Evolutionary conservation across 2,888 invertebrate genomes (phyloP), one percentile per base, ranked within the genome.

Genomic region (Pristionchus arcanus): DNA sequence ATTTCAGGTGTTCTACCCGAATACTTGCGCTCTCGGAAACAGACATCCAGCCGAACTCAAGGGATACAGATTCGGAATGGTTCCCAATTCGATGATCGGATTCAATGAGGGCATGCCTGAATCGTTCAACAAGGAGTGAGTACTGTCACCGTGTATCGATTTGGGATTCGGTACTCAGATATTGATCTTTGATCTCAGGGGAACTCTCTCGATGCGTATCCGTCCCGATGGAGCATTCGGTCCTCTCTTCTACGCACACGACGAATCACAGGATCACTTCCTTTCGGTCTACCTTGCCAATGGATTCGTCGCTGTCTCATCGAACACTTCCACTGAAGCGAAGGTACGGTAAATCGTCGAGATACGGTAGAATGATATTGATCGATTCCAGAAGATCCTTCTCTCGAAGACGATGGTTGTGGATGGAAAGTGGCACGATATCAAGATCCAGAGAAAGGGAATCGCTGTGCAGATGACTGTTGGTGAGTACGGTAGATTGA

Each of bases 231-330:
- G 96, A n/a, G 96, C 96, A 19, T 97, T 97, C 1, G 99, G 98
- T 5, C 96, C 98, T 34, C 95, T 99, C 81, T 96, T 98, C 4
- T 97, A 98, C 95, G 97, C 97, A 28, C 96, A 96, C 92, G 97
- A 96, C 91, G 91, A 91, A 25, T 92, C 93, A 77, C 92, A 92
- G 28, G 95, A 94, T n/a, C 98, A 98, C 94, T 98, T 97, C 95
- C 96, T 98, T 92, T 96, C 98, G 0, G 96, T 99, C 89, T 98
- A 98, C 95, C 96, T 99, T 96, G 96, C 97, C 0, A 97, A 98
- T 93, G 98, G 98, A 91, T 97, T 97, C 90, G 96, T 99, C 37
- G 97, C 97, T 90, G 97, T 98, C 93, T 97, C 97, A 0, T 97
- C 97, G 1, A 97, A 97, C 92, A 97, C 97, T 93, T 97, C 97